Evolutionary conservation across 2,797 vertebrate genomes (phyloP).

Genomic region (Dendrocincla tyrannina): DNA sequence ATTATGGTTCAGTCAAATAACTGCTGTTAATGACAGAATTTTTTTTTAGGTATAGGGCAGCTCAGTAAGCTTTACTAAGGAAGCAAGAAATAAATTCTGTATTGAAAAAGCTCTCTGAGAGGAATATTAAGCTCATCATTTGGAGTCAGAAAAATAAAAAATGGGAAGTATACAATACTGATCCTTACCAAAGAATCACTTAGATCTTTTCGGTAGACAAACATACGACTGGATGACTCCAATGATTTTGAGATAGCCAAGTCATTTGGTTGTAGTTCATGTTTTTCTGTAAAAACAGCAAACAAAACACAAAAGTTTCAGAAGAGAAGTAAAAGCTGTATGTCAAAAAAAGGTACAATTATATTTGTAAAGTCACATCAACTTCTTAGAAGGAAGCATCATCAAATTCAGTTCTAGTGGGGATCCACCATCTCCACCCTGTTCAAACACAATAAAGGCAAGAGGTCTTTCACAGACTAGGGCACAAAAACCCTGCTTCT

Average conservation of each 20-base stretch:
- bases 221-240: slow-evolving; percentile 85
- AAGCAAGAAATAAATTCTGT: neutral
- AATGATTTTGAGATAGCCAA: slow-evolving; percentile 85
- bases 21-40: neutral
- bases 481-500: neutral
- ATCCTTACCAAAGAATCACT: slow-evolving; percentile 87
- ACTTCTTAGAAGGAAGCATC: neutral
- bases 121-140: neutral
- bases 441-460: neutral
- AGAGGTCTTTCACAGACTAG: neutral
- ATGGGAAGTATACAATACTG: neutral
- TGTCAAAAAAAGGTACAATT: neutral
- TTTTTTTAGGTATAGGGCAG: neutral
- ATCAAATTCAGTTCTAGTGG: neutral
- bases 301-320: neutral
- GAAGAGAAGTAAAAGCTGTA: slow-evolving; percentile 3
- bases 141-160: neutral
- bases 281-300: slow-evolving; percentile 82
- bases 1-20: slow-evolving; percentile 19
- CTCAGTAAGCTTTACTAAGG: neutral
- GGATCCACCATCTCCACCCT: neutral
- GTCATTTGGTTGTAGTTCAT: slow-evolving; percentile 88
- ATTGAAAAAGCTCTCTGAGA: neutral
- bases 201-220: slow-evolving; percentile 88
- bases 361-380: neutral